Base-by-base conservation (phyloP, 53 echinoderm and acorn worm species). In the Zoroaster sp. region DNA sequence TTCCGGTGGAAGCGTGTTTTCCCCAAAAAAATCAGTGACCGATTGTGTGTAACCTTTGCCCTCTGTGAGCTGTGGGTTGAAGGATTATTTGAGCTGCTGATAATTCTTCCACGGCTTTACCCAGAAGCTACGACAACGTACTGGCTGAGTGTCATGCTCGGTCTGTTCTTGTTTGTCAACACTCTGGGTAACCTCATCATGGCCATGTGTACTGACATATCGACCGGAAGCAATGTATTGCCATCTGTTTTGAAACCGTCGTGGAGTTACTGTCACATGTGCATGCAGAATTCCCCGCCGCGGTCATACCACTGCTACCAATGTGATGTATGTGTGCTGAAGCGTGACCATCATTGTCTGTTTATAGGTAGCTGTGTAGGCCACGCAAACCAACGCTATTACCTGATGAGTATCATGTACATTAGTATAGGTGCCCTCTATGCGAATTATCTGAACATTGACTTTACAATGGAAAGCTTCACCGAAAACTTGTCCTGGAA, bases 301-400 rank as follows among this genome's bases (percentile, higher is more conserved):
- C 66, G 96, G 31, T 86, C 96, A 10, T 74, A 78, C 77, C 96
- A 96, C 81, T 96, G 96, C 68, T 75, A 55, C 77, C 72, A 85
- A 39, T 96, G 96, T 69, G 75, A 89, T 10, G 46, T 15, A 3
- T 96, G 96, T 72, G 82, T 96, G 39, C 66, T 96, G 35, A 93
- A 93, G 43, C 86, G 96, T 2, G 96, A 96, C 77, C 96, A 96
- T 76, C 96, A 96, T 54, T 96, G 96, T 31, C 43, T 93, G 17
- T 96, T 94, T 53, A 90, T 93, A 3, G 96, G 96, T 4, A 91
- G 87, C 28, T 96, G 96, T 65, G 88, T 96, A 12, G 96, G 96
- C 43, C 74, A 94, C 77, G 89, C 89, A 77, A 96, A 96, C 78
- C 88, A 93, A 7, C 96, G 96, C 31, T 96, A 93, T 65, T 96